Conservation (phyloP, 2,888 invertebrate genomes). For the Pandemis heparana region DNA sequence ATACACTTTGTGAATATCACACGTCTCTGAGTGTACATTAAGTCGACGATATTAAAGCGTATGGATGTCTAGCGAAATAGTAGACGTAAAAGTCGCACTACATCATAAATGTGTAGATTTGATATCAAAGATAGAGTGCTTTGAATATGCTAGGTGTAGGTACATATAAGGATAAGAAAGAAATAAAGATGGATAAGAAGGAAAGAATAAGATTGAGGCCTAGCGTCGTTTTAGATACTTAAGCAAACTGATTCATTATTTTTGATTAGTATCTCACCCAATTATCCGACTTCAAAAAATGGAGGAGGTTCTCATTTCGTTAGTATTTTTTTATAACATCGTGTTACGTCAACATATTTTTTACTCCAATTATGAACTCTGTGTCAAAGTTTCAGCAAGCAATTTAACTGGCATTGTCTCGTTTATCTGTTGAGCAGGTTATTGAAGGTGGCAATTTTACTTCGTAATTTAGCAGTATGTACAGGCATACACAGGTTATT, state of each 20-base stretch:
- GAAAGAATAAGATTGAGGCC: not conserved
- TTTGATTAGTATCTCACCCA: no score
- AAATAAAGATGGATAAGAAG: not conserved
- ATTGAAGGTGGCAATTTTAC: not conserved
- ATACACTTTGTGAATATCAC: slow-evolving; percentile 45
- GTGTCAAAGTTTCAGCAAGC: not conserved
- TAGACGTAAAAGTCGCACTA: slow-evolving; percentile 13
- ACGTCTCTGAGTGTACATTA: slow-evolving; percentile 32
- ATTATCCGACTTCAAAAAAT: no score
- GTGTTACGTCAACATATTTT: not conserved
- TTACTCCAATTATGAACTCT: not conserved
- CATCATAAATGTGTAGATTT: slow-evolving; percentile 2
- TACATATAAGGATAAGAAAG: not conserved
- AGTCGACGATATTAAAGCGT: slow-evolving; percentile 35
- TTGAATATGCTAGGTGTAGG: not conserved
- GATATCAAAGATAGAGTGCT: not conserved
- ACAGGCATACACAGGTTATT: no score
- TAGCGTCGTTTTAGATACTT: not conserved
- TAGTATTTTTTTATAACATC: no score
- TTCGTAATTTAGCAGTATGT: no score
- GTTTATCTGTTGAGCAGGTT: not conserved
- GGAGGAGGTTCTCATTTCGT: no score
- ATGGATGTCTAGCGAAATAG: slow-evolving; percentile 34
- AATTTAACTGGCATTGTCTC: not conserved
- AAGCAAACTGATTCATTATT: not conserved